phyloP scores from a whole-genome alignment of 2,888 invertebrate species.

The Lomographa bimaculata region DNA sequence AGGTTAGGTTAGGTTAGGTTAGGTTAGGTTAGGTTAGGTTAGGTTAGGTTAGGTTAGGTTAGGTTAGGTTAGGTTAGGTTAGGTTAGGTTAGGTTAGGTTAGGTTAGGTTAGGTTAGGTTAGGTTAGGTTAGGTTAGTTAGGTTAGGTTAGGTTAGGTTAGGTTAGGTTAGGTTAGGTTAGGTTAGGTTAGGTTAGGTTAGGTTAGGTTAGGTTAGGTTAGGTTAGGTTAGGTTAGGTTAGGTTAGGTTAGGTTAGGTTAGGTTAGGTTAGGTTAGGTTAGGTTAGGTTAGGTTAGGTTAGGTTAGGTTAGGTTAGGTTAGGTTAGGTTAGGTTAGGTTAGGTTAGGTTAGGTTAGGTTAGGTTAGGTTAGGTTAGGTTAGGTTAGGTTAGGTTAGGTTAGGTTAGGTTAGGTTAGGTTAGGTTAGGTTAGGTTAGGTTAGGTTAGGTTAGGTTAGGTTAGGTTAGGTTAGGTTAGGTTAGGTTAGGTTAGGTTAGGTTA shows the following conservation, averaged over 20 bases:
- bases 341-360: conserved; percentile 27
- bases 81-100: conserved; percentile 32
- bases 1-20: conserved; percentile 30
- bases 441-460: conserved; percentile 27
- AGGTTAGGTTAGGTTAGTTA: no score
- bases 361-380: conserved; percentile 27
- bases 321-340: conserved; percentile 29
- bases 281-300: no score
- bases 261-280: no score
- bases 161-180: no score
- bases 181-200: no score
- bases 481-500: conserved; percentile 29
- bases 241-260: no score
- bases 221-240: no score
- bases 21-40: conserved; percentile 30
- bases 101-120: conserved; percentile 33
- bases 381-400: conserved; percentile 27
- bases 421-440: conserved; percentile 27
- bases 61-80: conserved; percentile 31
- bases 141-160: no score
- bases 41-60: conserved; percentile 30
- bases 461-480: conserved; percentile 27
- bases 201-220: no score
- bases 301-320: no score
- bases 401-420: conserved; percentile 27